Percentiles rank a stretch among this genome's conserved stretches.
Evolutionary conservation across 2,797 vertebrate species (phyloP).

Genomic region (Mallotus villosus): DNA sequence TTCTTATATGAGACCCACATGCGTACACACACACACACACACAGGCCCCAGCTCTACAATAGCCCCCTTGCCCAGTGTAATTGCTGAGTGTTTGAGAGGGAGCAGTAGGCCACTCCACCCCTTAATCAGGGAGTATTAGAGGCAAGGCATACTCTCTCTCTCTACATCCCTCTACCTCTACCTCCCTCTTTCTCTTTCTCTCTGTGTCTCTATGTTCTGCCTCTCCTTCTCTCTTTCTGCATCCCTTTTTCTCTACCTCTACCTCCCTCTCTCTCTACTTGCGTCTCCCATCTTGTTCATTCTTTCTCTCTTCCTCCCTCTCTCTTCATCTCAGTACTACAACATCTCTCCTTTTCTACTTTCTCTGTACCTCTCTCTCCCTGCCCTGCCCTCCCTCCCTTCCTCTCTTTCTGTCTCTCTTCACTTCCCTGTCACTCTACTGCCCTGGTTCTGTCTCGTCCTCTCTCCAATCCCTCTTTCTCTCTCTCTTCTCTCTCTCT

Average conservation of each 20-base stretch:
- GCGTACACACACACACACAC: conserved; percentile 23
- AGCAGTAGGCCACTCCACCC: conserved; percentile 61
- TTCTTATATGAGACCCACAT: not conserved
- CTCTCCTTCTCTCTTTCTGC: conserved; percentile 29
- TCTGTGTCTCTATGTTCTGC: conserved; percentile 19
- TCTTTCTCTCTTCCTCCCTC: not conserved
- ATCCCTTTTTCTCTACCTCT: not conserved
- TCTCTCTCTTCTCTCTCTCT: not conserved
- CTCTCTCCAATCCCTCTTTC: not conserved
- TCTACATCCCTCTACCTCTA: not conserved
- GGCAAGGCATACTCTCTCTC: conserved; percentile 53
- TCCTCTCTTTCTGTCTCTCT: not conserved
- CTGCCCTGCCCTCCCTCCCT: not conserved
- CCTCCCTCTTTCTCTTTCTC: conserved; percentile 42
- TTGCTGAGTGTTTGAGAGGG: conserved; percentile 71
- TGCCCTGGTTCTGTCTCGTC: no score
- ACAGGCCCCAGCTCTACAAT: conserved; percentile 52
- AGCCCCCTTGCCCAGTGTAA: conserved; percentile 60
- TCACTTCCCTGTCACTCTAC: no score
- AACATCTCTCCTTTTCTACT: not conserved
- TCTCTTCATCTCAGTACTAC: not conserved
- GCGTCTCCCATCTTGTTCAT: not conserved
- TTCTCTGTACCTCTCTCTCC: not conserved
- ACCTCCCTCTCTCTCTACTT: not conserved
- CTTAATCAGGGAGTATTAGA: conserved; percentile 78